Base-by-base conservation (phyloP, 2,888 invertebrate species). In the Steinernema scapterisci region DNA sequence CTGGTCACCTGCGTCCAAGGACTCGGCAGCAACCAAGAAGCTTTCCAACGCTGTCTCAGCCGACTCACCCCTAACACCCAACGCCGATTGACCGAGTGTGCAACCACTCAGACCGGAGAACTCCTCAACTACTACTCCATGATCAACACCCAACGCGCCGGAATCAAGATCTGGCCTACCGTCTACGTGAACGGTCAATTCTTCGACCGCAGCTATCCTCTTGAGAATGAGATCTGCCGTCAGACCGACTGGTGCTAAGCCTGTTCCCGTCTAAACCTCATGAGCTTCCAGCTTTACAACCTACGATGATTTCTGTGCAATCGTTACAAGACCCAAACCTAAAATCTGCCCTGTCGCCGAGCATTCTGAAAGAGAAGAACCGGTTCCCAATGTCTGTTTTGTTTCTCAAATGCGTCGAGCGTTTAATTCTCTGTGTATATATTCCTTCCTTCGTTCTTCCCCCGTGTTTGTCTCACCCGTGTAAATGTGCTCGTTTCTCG, bases 111-210 rank as follows among this genome's bases (percentile, higher is more conserved):
- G 75, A 86, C 86, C 13, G 86, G 86, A 23, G 86, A 86, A 75
- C 83, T 86, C 27, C 81, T 86, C 76, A 86, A 86, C 77, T 86
- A 86, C 76, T 87, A 87, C 71, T 85, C 85, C 9, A 86, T 86
- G 86, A 82, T 86, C 43, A 85, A 85, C 78, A 85, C 85, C 1
- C 84, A 84, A 75, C 76, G 86, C 71, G 86, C 86, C 19, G 86
- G 86, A 52, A 82, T 83, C 46, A 75, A 83, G 78, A 84, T 86
- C 63, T 85, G 86, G 86, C 86, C 86, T 13, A 86, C 86, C 38
- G 84, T 84, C 75, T 86, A 86, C 76, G 86, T 86, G 7, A 86
- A 86, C 74, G 86, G 86, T 46, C 82, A 82, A 23, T 86, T 86
- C 82, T 86, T 86, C 80, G 86, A 86, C 70, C 80, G 86, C 23